Conservation (phyloP, 2,113 vertebrate species). For the Ranitomeya imitator region DNA sequence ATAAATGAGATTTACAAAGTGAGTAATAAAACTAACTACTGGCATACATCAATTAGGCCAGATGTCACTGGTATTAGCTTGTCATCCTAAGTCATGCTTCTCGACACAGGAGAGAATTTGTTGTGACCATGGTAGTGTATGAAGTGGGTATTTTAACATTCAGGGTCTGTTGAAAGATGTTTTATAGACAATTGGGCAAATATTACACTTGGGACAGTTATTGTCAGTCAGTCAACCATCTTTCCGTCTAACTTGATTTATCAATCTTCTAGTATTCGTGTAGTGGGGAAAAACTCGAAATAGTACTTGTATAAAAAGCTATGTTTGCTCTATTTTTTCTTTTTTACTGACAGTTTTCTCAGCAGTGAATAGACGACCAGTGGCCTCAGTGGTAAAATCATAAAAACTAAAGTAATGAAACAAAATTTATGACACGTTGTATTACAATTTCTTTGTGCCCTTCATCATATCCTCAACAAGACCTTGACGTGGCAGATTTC, state of each 20-base stretch:
- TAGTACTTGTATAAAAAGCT: not conserved
- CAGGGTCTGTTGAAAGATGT: not conserved
- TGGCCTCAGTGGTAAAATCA: not conserved
- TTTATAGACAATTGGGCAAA: not conserved
- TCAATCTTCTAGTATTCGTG: not conserved
- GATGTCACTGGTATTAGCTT: no score
- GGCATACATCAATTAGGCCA: no score
- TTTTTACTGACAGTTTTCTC: not conserved
- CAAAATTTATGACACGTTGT: not conserved
- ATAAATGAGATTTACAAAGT: no score
- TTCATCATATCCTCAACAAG: constrained; percentile 26
- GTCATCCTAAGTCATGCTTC: no score
- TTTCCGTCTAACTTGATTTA: not conserved
- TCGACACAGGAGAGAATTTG: no score
- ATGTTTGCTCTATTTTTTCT: not conserved
- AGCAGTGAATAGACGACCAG: not conserved
- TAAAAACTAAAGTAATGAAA: not conserved
- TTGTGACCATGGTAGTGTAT: no score
- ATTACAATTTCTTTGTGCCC: constrained; percentile 15
- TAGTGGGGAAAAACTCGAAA: not conserved
- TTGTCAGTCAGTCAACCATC: not conserved
- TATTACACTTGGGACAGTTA: not conserved
- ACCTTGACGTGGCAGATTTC: constrained; percentile 36
- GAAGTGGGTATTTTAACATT: no score
- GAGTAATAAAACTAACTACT: no score